Percentiles rank a stretch among this genome's conserved stretches.
phyloP scores from a whole-genome alignment of 2,797 vertebrate genomes.

The Enoplosus armatus region DNA sequence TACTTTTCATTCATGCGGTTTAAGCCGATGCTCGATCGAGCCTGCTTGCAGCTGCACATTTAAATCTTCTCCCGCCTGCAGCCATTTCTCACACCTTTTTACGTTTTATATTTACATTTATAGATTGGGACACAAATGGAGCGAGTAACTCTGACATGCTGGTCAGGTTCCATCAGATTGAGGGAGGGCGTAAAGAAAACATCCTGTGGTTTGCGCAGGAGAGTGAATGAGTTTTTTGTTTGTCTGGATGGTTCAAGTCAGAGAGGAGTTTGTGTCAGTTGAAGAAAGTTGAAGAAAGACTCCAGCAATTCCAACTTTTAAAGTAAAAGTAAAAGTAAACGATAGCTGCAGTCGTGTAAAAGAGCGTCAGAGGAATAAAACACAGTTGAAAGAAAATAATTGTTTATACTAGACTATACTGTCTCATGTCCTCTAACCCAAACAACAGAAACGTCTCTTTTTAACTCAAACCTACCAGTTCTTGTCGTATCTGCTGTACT shows the following conservation, averaged over 20 bases:
- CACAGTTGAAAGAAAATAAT: neutral
- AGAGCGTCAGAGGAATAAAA: neutral
- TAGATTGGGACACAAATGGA: conserved; percentile 1
- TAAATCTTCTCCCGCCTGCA: neutral
- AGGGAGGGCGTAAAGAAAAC: conserved; percentile 39
- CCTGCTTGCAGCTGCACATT: neutral
- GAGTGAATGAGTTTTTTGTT: conserved; percentile 8
- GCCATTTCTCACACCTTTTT: neutral
- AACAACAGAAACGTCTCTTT: conserved; percentile 23
- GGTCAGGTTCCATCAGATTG: conserved; percentile 25
- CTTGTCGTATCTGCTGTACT: conserved; percentile 15
- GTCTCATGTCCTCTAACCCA: neutral
- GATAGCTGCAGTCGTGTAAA: too few species aligned
- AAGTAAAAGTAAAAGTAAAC: too few species aligned
- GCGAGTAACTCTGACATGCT: neutral
- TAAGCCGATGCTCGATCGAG: neutral
- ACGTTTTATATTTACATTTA: neutral
- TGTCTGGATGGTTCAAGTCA: conserved; percentile 3
- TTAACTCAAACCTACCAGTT: conserved; percentile 1
- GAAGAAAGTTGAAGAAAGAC: too few species aligned
- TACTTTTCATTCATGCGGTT: neutral
- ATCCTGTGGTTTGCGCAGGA: conserved; percentile 34
- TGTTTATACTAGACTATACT: accelerated
- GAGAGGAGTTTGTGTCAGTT: neutral
- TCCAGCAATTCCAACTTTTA: neutral